Percentiles rank a stretch among this genome's conserved stretches.
phyloP scores from a whole-genome alignment of 1,140 invertebrate species.

The Marisa cornuarietis region DNA sequence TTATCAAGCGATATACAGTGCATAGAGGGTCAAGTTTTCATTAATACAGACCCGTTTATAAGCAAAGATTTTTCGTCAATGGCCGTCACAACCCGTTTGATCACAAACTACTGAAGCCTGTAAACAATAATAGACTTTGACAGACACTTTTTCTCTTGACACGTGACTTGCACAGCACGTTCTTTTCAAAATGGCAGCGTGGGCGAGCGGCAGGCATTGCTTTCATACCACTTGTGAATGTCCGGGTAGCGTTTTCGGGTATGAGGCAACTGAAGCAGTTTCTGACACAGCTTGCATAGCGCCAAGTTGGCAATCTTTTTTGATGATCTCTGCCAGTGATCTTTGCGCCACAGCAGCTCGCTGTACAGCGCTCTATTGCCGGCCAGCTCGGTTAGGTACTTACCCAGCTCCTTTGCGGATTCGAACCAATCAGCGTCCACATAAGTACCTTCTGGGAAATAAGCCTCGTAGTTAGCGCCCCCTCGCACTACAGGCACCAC shows the following conservation, averaged over 20 bases:
- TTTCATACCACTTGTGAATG: slow-evolving; percentile 9
- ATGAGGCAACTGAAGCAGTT: not conserved
- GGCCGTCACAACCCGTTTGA: no score
- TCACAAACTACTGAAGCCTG: no score
- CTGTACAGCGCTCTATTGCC: slow-evolving; percentile 48
- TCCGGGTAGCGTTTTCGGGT: slow-evolving; percentile 10
- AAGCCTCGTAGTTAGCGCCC: slow-evolving; percentile 67
- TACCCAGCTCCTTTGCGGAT: slow-evolving; percentile 67
- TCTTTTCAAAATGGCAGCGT: no score
- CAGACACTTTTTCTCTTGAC: no score
- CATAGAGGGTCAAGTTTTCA: no score
- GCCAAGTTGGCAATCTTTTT: not conserved
- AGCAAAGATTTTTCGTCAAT: no score
- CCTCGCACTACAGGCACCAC: slow-evolving; percentile 80
- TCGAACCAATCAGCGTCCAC: slow-evolving; percentile 71
- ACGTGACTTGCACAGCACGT: no score
- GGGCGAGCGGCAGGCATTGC: not conserved
- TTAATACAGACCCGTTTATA: no score
- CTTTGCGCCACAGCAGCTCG: slow-evolving; percentile 45
- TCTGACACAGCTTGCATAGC: slow-evolving; percentile 11
- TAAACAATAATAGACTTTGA: no score
- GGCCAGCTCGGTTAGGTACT: slow-evolving; percentile 68
- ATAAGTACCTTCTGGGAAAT: slow-evolving; percentile 75
- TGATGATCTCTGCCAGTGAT: slow-evolving; percentile 5
- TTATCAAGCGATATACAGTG: no score